phyloP scores from a whole-genome alignment of 2,888 invertebrate genomes.

The Thereva unica region DNA sequence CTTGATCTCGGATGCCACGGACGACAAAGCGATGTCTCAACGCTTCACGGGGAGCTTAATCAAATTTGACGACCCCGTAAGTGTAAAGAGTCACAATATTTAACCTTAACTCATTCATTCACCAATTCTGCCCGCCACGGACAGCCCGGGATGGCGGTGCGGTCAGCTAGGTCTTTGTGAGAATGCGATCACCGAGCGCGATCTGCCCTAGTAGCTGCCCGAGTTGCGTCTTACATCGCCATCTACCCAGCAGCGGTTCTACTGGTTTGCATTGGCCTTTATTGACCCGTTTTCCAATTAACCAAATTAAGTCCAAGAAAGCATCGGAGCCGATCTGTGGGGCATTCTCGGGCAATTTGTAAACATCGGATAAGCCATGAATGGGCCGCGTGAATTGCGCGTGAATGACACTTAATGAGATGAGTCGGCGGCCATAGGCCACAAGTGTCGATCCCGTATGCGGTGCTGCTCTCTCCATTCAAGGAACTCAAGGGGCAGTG shows the following conservation, averaged over 20 bases:
- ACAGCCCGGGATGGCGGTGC: slow-evolving; percentile 14
- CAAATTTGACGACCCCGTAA: slow-evolving; percentile 47
- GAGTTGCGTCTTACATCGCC: slow-evolving; percentile 7
- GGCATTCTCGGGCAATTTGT: slow-evolving; percentile 24
- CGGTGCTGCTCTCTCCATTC: slow-evolving; percentile 4
- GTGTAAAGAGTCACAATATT: slow-evolving; percentile 49
- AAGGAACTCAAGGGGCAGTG: not conserved
- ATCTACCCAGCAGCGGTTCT: not conserved
- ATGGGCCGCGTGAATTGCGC: slow-evolving; percentile 12
- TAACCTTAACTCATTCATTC: slow-evolving; percentile 45
- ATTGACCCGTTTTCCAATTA: slow-evolving; percentile 60
- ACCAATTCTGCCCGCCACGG: slow-evolving; percentile 37
- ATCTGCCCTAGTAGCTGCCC: not conserved
- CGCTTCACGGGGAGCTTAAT: slow-evolving; percentile 41
- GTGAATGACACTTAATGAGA: slow-evolving; percentile 31
- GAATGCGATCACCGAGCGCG: slow-evolving; percentile 16
- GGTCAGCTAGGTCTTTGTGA: slow-evolving; percentile 20
- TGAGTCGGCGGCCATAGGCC: slow-evolving; percentile 21
- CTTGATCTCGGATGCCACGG: no score
- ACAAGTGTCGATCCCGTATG: slow-evolving; percentile 17
- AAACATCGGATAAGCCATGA: slow-evolving; percentile 5
- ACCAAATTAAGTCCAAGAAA: slow-evolving; percentile 44
- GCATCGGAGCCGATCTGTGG: slow-evolving; percentile 18
- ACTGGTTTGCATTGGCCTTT: slow-evolving; percentile 56
- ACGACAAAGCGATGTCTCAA: no score